These are phyloP conservation scores for Artibeus lituratus DNA, from an alignment of 2,797 vertebrate species.

Conservation along the genomic window DNA sequence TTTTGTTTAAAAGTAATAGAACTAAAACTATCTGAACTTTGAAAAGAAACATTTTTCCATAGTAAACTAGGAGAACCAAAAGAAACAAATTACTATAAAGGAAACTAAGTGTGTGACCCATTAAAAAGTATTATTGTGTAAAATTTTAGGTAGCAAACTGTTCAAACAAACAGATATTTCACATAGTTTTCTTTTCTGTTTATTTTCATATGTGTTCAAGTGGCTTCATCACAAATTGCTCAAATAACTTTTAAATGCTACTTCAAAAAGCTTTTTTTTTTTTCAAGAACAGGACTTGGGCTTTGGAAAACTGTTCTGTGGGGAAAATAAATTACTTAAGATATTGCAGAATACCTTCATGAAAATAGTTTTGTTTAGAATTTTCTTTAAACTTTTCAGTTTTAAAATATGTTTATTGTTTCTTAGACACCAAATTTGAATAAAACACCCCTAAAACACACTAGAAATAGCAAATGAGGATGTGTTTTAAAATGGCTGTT, in stretches of 20 bases:
- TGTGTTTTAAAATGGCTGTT: slow-evolving; percentile 6
- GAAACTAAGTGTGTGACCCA: neutral
- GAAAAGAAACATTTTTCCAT: slow-evolving; percentile 1
- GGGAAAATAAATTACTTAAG: neutral
- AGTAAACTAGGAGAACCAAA: neutral
- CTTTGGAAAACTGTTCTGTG: neutral
- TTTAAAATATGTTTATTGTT: neutral
- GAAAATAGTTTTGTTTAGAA: neutral
- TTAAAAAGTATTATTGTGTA: neutral
- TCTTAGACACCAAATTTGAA: neutral
- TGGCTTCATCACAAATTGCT: neutral
- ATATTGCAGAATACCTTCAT: neutral
- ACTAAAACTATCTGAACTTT: neutral
- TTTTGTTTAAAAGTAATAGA: neutral
- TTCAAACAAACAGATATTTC: neutral
- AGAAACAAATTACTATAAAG: neutral
- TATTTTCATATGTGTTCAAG: neutral
- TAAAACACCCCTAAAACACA: neutral
- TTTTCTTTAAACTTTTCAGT: neutral
- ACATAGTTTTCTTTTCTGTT: neutral
- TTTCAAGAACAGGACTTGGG: neutral
- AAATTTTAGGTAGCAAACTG: neutral
- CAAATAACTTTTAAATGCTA: neutral
- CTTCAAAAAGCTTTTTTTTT: neutral
- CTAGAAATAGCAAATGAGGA: neutral